phyloP scores from a whole-genome alignment of 2,888 invertebrate genomes.

The Fissipunctia ypsillon region DNA sequence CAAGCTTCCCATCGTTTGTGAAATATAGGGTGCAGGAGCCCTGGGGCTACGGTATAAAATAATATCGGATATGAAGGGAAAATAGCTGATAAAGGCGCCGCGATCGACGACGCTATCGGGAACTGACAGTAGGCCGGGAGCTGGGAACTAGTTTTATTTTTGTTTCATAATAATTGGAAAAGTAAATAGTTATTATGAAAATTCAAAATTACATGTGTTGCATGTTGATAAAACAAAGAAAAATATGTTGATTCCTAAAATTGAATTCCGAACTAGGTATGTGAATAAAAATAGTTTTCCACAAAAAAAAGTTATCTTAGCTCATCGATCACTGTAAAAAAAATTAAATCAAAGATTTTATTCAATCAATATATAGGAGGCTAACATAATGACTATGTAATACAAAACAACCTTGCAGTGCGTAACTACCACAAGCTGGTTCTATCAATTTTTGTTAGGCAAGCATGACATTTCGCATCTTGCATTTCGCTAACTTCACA shows the following conservation, averaged over 20 bases:
- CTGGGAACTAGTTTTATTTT: background rate
- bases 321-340: no score
- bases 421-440: background rate
- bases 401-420: background rate
- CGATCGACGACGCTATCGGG: slow-evolving; percentile 70
- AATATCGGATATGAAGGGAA: slow-evolving; percentile 77
- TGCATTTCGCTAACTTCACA: slow-evolving; percentile 8
- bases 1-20: slow-evolving; percentile 78
- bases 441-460: background rate
- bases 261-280: no score
- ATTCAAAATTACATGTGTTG: background rate
- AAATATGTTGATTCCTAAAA: no score
- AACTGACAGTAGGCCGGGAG: slow-evolving; percentile 55
- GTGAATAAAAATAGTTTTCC: no score
- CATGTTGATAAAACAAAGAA: background rate
- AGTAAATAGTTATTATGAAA: background rate
- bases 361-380: background rate
- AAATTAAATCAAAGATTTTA: background rate
- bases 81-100: slow-evolving; percentile 75
- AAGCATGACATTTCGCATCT: slow-evolving; percentile 10
- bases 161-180: background rate
- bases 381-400: background rate
- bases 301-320: no score
- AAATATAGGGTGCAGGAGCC: slow-evolving; percentile 77
- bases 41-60: slow-evolving; percentile 72